phyloP scores from a whole-genome alignment of 2,113 vertebrate species.

The Tichodroma muraria region DNA sequence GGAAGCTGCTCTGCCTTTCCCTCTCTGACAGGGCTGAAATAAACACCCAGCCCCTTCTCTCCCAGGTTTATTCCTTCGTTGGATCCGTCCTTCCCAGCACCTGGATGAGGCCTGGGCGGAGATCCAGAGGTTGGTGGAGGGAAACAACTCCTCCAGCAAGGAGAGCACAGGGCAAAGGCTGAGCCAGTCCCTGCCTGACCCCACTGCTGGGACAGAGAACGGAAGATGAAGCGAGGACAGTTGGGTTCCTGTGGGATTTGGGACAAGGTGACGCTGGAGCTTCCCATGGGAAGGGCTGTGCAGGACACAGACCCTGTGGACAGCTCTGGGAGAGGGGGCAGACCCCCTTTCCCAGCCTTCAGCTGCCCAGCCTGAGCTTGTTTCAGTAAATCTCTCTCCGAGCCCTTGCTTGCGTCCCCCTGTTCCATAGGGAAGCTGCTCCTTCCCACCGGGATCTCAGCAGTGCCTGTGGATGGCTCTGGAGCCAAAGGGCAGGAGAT shows the following conservation, averaged over 20 bases:
- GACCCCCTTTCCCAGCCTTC: rapidly evolving
- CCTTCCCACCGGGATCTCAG: not conserved
- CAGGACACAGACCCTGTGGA: not conserved
- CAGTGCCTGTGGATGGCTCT: rapidly evolving
- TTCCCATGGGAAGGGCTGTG: not conserved
- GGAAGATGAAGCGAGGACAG: rapidly evolving
- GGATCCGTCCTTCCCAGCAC: conserved; percentile 67
- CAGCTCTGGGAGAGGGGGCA: not conserved
- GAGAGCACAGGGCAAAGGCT: not conserved
- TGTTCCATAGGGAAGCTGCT: not conserved
- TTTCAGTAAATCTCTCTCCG: not conserved
- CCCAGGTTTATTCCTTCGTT: conserved; percentile 81
- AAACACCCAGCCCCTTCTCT: not conserved
- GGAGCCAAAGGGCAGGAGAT: not conserved
- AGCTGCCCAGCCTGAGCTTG: not conserved
- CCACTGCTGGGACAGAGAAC: rapidly evolving
- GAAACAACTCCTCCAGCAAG: rapidly evolving
- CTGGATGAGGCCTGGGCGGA: conserved; percentile 75
- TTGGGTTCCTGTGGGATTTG: rapidly evolving
- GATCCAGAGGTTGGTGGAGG: conserved; percentile 65
- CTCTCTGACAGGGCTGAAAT: not conserved
- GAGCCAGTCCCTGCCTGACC: not conserved
- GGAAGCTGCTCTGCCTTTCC: not conserved
- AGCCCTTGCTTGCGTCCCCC: not conserved
- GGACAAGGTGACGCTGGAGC: not conserved